A percentile compares a stretch with the other conserved stretches of the same genome.
These are phyloP conservation scores for Tiphia femorata DNA, from an alignment of 2,888 invertebrate species.

Conservation along the genomic window DNA sequence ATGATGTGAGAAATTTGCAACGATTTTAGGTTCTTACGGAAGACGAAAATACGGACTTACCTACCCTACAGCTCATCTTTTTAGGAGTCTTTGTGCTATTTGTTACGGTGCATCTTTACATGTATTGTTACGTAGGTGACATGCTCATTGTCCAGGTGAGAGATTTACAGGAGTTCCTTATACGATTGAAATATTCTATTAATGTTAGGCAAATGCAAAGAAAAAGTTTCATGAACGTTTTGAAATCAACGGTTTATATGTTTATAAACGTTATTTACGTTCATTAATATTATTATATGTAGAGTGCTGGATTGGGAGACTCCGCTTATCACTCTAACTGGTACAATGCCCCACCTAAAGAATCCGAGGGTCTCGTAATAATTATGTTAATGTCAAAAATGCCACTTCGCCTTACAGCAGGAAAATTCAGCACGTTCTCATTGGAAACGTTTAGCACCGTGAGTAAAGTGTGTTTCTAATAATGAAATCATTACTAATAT, in stretches of 20 bases:
- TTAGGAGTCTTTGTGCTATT: conserved; percentile 23
- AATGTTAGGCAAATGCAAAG: too few species aligned
- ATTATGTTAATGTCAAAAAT: conserved; percentile 34
- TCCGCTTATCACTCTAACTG: conserved; percentile 44
- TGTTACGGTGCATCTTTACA: conserved; percentile 35
- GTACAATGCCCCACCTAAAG: conserved; percentile 35
- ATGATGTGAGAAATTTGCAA: neutral
- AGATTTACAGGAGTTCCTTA: too few species aligned
- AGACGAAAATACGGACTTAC: neutral
- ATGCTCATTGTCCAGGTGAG: conserved; percentile 29
- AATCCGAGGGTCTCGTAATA: conserved; percentile 37
- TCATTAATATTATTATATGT: too few species aligned
- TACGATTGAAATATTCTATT: neutral
- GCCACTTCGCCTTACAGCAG: conserved; percentile 50
- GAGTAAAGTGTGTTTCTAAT: too few species aligned
- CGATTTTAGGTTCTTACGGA: conserved; percentile 27
- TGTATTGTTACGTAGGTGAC: conserved; percentile 52
- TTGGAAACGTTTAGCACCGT: conserved; percentile 46
- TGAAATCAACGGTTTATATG: too few species aligned
- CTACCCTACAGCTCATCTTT: conserved; percentile 26
- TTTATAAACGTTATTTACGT: too few species aligned
- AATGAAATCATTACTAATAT: too few species aligned
- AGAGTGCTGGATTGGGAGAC: conserved; percentile 43
- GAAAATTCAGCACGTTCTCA: conserved; percentile 51
- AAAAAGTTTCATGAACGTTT: too few species aligned